phyloP scores from a whole-genome alignment of 2,797 vertebrate species.

The Enteromius paludinosus region DNA sequence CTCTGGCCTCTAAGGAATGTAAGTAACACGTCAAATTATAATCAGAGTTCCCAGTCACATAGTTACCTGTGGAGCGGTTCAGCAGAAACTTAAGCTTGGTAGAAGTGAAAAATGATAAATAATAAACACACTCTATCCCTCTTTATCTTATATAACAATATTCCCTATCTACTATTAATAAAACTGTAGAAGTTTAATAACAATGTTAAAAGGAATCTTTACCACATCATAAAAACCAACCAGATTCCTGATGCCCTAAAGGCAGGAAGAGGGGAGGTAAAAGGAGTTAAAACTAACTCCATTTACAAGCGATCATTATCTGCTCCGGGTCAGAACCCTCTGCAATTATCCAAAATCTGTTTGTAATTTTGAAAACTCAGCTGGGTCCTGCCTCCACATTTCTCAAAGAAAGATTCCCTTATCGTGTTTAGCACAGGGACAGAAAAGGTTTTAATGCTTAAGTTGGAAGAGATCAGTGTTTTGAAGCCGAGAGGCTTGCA shows the following conservation, averaged over 20 bases:
- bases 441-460: constrained; percentile 38
- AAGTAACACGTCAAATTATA: constrained; percentile 42
- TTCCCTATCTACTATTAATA: constrained; percentile 28
- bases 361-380: constrained; percentile 57
- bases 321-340: constrained; percentile 55
- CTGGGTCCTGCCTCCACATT: constrained; percentile 37
- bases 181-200: constrained; percentile 44
- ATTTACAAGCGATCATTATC: constrained; percentile 53
- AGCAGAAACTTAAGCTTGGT: constrained; percentile 22
- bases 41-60: constrained; percentile 23
- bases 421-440: constrained; percentile 20
- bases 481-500: constrained; percentile 31
- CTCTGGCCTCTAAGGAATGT: constrained; percentile 54
- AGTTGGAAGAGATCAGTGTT: constrained; percentile 45
- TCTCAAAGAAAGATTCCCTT: constrained; percentile 46
- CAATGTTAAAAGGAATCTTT: constrained; percentile 43
- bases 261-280: constrained; percentile 48
- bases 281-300: constrained; percentile 40
- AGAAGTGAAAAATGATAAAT: constrained; percentile 33
- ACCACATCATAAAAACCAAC: constrained; percentile 23
- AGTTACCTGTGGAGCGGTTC: constrained; percentile 41
- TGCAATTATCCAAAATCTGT: constrained; percentile 56
- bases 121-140: constrained; percentile 19
- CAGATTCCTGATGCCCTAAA: constrained; percentile 47
- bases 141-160: constrained; percentile 37